phyloP scores from a whole-genome alignment of 92 coral and sea anemone genomes.

The Palythoa grandiflora region DNA sequence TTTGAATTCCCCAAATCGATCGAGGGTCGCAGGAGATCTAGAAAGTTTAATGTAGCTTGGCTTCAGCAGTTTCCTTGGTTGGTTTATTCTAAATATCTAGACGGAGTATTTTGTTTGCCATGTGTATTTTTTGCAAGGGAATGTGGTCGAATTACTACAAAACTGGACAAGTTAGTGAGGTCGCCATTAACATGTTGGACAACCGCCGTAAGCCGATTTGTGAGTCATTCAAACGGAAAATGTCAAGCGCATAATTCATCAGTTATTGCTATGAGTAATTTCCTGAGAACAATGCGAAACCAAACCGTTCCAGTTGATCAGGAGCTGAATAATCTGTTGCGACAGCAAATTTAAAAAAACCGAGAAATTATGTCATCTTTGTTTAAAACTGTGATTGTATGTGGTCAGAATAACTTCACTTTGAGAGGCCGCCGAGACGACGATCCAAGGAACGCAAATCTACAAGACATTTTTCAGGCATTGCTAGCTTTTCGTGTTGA shows the following conservation, averaged over 20 bases:
- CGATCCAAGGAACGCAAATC: slow-evolving; percentile 6
- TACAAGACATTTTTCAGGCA: neutral
- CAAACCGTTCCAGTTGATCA: slow-evolving; percentile 14
- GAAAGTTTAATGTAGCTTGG: neutral
- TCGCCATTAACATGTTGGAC: neutral
- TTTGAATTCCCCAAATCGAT: slow-evolving; percentile 22
- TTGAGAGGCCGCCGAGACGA: neutral
- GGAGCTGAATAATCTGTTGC: slow-evolving; percentile 40
- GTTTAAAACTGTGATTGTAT: neutral
- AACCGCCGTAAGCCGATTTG: too few relatives aligned
- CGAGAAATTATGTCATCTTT: neutral
- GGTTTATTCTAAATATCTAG: neutral
- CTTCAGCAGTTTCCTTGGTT: slow-evolving; percentile 6
- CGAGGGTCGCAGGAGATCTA: neutral
- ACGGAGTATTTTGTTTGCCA: neutral
- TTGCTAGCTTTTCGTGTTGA: neutral
- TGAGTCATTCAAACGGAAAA: neutral
- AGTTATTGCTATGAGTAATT: slow-evolving; percentile 7
- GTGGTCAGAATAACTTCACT: neutral
- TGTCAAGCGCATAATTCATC: neutral
- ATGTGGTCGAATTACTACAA: neutral
- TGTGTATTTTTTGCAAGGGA: neutral
- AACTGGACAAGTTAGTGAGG: neutral
- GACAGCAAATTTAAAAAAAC: slow-evolving; percentile 31
- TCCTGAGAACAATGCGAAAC: slow-evolving; percentile 34